These are phyloP conservation scores for Hirundichthys speculiger DNA, from an alignment of 2,113 vertebrate species.

Conservation along the genomic window DNA sequence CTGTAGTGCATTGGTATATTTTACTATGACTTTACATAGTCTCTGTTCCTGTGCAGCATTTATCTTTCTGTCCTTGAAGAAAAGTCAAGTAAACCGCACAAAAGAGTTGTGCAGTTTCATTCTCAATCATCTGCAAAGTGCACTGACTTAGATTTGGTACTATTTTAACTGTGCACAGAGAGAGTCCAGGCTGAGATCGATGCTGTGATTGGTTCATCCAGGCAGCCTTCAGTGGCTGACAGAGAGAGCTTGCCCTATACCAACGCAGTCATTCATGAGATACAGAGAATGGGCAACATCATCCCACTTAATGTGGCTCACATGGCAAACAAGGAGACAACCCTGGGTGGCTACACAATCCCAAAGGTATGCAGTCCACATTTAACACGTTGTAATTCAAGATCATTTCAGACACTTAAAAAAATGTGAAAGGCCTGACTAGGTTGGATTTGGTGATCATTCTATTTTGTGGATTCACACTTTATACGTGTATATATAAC, in stretches of 20 bases:
- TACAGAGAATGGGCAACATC: slow-evolving; percentile 82
- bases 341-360: slow-evolving; percentile 61
- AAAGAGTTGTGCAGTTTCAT: not conserved
- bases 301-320: slow-evolving; percentile 67
- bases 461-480: no score
- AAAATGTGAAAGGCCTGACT: no score
- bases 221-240: slow-evolving; percentile 67
- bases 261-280: slow-evolving; percentile 84
- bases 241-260: slow-evolving; percentile 81
- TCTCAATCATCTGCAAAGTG: not conserved
- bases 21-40: no score
- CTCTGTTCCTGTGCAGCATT: no score
- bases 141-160: not conserved
- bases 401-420: no score
- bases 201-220: slow-evolving; percentile 13
- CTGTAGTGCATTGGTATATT: accelerated
- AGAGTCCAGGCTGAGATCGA: slow-evolving; percentile 79
- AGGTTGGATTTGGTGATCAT: no score
- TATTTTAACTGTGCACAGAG: slow-evolving; percentile 27
- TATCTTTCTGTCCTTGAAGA: no score
- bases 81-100: no score
- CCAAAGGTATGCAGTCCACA: not conserved
- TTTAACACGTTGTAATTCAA: not conserved
- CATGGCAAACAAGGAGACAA: slow-evolving; percentile 51
- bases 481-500: no score